These are phyloP conservation scores for Phaenicophaeus curvirostris DNA, from an alignment of 2,797 vertebrate species.

Conservation along the genomic window DNA sequence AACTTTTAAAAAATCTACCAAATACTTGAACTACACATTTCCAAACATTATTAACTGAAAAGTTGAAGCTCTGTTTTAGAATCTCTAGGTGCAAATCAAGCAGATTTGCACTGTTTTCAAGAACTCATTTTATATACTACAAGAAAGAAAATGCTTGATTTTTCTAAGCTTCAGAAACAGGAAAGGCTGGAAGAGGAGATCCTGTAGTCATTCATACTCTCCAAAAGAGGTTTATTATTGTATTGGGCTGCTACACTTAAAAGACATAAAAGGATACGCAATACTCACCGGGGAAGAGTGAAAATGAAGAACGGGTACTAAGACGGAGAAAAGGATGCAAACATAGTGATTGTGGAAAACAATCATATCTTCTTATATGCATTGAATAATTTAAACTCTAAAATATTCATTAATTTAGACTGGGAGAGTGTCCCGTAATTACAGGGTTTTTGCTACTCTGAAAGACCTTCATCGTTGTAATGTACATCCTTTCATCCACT, in stretches of 20 bases:
- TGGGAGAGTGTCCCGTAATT: slow-evolving; percentile 7
- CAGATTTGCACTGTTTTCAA: neutral
- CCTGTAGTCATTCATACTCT: neutral
- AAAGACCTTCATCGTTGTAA: neutral
- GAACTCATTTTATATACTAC: neutral
- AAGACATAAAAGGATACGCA: neutral
- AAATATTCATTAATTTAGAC: neutral
- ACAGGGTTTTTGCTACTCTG: neutral
- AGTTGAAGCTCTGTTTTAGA: neutral
- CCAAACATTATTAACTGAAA: neutral
- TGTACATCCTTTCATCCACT: neutral
- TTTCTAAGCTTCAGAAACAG: neutral
- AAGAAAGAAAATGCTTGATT: neutral
- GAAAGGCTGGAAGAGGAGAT: neutral
- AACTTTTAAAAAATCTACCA: neutral
- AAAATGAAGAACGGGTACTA: neutral
- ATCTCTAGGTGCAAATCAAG: neutral
- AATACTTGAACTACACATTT: neutral
- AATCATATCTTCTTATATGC: neutral
- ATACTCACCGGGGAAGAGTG: neutral
- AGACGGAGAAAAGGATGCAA: neutral
- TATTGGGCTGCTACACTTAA: neutral
- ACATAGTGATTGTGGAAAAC: neutral
- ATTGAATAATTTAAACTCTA: neutral
- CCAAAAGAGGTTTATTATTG: slow-evolving; percentile 9